Base-by-base conservation (phyloP, 2,888 invertebrate genomes). In the Baronia brevicornis region DNA sequence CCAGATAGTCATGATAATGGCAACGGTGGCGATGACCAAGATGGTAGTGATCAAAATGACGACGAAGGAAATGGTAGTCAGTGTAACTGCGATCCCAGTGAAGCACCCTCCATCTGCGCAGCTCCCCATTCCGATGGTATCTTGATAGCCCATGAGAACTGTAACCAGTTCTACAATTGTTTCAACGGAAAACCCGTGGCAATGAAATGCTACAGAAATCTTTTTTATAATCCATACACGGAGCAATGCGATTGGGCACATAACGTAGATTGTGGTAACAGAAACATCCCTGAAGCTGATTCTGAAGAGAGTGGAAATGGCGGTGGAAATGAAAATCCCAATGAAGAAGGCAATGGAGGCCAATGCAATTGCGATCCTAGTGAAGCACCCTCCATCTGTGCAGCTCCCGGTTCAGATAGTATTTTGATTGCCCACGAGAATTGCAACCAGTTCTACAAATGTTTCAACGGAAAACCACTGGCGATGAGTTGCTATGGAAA, bases 381-480 rank as follows among this genome's bases (percentile, higher is more conserved):
- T 12, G 47, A 60, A 38, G 64, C 63, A 2, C 51, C 52, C 1
- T 39, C 31, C 2, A 57, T 61, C 17, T 69, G 68, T 23, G 56
- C 52, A 3, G 41, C 37, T 12, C 35, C 41, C 1, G 49, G 41
- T 1, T 59, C 62, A 2, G 50, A 55, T 4, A 57, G 62, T 4
- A 28, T 45, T 2, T 38, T 61, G 1, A 43, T 66, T 1, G 61
- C 60, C 8, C 57, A 65, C 18, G 56, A 63, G 37, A 51, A 56
- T 28, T 67, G 67, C 35, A 57, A 60, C 27, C 44, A 60, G 30
- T 68, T 59, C 43, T 67, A 64, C 37, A 45, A 48, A 8, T 67
- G 67, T 5, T 33, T 25, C 4, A 10, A 44, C 2, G 61, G 66
- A 1, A 27, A 10, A 5, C 59, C 64, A 0, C 48, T 64, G 1